A percentile compares a stretch with the other conserved stretches of the same genome.
Evolutionary conservation across 1,140 invertebrate species (phyloP).

Genomic region (Drosophila kikkawai): DNA sequence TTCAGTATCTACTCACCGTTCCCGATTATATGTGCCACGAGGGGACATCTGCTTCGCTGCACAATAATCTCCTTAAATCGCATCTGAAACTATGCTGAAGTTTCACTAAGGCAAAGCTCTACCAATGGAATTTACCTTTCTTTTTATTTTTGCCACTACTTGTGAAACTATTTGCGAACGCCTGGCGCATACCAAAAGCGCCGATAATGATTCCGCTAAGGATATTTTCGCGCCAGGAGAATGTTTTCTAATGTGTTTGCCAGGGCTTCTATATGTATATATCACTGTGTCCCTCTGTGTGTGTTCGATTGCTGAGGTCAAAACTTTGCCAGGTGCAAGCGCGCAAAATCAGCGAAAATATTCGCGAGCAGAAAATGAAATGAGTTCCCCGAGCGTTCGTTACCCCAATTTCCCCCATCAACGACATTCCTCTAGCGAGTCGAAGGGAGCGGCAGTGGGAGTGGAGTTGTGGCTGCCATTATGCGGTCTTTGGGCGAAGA

Average conservation of each 20-base stretch:
- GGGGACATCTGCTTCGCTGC: conserved; percentile 31
- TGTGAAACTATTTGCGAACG: conserved; percentile 61
- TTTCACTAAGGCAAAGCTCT: conserved; percentile 13
- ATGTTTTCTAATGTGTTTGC: conserved; percentile 46
- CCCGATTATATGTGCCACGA: conserved; percentile 26
- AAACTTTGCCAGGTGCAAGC: conserved; percentile 62
- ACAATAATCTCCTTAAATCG: conserved; percentile 56
- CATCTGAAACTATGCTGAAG: conserved; percentile 52
- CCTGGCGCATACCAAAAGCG: conserved; percentile 48
- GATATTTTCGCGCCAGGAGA: conserved; percentile 54
- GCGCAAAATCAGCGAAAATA: conserved; percentile 68
- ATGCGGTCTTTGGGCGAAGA: conserved; percentile 55
- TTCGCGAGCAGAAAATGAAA: conserved; percentile 56
- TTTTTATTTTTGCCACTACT: conserved; percentile 12
- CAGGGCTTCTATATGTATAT: neutral
- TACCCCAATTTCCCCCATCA: neutral
- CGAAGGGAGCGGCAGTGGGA: conserved; percentile 17
- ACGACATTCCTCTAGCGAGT: conserved; percentile 15
- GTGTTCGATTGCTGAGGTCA: conserved; percentile 35
- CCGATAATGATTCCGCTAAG: conserved; percentile 64
- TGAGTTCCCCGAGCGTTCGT: conserved; percentile 36
- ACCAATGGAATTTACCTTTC: conserved; percentile 8
- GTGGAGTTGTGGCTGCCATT: conserved; percentile 30
- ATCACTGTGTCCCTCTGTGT: conserved; percentile 7
- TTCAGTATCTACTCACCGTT: neutral